A percentile compares a stretch with the other conserved stretches of the same genome.
phyloP scores from a whole-genome alignment of 23 tunicate genomes.

The Diplosoma virens region DNA sequence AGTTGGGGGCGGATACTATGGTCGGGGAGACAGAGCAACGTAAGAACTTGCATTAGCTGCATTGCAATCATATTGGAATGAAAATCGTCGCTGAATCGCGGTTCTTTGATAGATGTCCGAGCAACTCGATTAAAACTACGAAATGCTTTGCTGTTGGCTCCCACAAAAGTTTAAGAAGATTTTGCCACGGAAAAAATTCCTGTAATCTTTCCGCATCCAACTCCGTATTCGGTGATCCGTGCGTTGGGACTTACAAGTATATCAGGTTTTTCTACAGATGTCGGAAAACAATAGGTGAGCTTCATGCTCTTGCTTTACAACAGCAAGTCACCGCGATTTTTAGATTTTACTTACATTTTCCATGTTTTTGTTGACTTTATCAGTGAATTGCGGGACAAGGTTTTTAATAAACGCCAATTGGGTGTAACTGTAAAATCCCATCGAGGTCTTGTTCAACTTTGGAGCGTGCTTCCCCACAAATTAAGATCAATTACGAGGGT shows the following conservation, averaged over 20 bases:
- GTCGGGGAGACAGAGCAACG: slow-evolving; percentile 7
- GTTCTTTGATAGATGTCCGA: slow-evolving; percentile 18
- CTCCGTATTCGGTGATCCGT: slow-evolving; percentile 20
- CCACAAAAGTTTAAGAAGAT: not conserved
- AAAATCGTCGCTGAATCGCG: no score
- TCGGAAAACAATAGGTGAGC: not conserved
- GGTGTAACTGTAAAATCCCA: no score
- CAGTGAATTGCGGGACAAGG: no score
- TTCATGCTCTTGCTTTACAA: not conserved
- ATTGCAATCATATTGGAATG: no score
- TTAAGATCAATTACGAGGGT: no score
- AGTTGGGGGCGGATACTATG: slow-evolving; percentile 11
- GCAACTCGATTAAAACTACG: not conserved
- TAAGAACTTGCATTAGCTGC: not conserved
- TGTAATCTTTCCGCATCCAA: slow-evolving; percentile 9
- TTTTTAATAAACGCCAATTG: no score
- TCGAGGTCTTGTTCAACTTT: no score
- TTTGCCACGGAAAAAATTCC: slow-evolving; percentile 7
- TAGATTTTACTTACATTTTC: not conserved
- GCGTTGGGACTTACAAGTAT: slow-evolving; percentile 31
- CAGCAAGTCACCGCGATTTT: not conserved
- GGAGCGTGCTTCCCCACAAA: no score
- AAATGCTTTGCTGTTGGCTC: not conserved
- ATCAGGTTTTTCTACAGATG: not conserved
- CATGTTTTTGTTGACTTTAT: no score